Evolutionary conservation across 2,888 invertebrate species (phyloP), one percentile per base, ranked within the genome.

Genomic region (Xylophagus ater): DNA sequence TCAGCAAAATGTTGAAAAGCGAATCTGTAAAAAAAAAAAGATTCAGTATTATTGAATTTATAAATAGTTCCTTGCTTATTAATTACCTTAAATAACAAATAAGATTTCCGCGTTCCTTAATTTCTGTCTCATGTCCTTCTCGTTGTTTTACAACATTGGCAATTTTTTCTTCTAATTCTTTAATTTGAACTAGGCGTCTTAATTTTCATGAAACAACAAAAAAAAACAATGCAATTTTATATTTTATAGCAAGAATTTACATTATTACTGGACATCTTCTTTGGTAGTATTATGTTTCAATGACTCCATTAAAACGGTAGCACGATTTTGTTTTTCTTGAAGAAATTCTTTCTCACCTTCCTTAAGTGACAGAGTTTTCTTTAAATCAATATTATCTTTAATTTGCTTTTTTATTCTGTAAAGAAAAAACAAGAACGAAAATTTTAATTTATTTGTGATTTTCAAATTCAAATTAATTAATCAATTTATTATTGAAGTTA

Each of bases 371-470:
- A 60, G 54, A 34, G 51, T 50, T 14, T 55, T 56, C 14, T 55
- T 51, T 29, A 64, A 44, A 42, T 55, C 54, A 10, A 53, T 51
- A 50, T 59, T 64, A 30, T 58, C 55, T 15, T 56, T 53, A 40
- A 58, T 49, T 43, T 58, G 59, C 17, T 53, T 52, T 50, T 57
- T 59, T 47, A 62, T 60, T 41, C 62, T 62, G 20, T 2, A 40
- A 30, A 7, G 26, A 34, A 20, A 17, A 26, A 23, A 36, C 12
- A 4, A 37, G 8, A 13, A n/a, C n/a, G n/a, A n/a, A n/a, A n/a
- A n/a, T n/a, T n/a, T n/a, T n/a, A n/a, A n/a, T n/a, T n/a, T n/a
- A 5, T 7, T 28, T 28, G n/a, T n/a, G 7, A 28, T 28, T 12
- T n/a, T 9, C 12, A 28, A 10, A 12, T 12, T 6, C 5, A 26